Evolutionary conservation across 2,797 vertebrate species (phyloP).

Genomic region (Falco rusticolus): DNA sequence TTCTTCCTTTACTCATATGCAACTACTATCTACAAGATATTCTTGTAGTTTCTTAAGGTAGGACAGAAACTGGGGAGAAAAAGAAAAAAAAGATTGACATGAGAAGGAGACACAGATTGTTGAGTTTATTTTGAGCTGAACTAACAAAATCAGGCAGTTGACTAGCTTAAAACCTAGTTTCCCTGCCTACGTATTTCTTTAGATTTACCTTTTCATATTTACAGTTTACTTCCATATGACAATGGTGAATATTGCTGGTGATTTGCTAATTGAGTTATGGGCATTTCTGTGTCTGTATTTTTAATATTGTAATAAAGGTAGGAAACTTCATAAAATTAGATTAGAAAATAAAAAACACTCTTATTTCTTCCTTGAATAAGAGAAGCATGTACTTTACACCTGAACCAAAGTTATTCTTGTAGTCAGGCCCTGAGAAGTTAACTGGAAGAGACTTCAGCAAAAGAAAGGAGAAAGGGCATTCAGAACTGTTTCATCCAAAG

Average conservation of each 20-base stretch:
- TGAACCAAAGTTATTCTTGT: background rate
- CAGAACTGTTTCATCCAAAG: background rate
- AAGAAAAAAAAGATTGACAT: background rate
- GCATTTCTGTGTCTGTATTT: background rate
- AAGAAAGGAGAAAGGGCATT: background rate
- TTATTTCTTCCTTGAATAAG: background rate
- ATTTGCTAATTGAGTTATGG: background rate
- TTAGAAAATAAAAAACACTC: background rate
- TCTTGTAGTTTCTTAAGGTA: background rate
- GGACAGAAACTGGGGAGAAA: too few species aligned
- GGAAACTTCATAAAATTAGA: background rate
- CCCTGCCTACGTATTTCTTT: background rate
- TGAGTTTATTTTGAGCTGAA: background rate
- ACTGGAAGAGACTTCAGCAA: background rate
- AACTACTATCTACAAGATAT: background rate
- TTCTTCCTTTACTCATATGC: background rate
- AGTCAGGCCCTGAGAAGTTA: background rate
- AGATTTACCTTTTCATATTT: background rate
- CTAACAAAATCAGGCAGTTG: background rate
- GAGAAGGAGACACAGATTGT: background rate
- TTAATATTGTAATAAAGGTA: background rate
- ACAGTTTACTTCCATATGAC: background rate
- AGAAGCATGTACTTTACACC: background rate
- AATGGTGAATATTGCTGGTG: background rate
- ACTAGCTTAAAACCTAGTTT: background rate